phyloP scores from a whole-genome alignment of 2,113 vertebrate species.

The Toxostoma redivivum region DNA sequence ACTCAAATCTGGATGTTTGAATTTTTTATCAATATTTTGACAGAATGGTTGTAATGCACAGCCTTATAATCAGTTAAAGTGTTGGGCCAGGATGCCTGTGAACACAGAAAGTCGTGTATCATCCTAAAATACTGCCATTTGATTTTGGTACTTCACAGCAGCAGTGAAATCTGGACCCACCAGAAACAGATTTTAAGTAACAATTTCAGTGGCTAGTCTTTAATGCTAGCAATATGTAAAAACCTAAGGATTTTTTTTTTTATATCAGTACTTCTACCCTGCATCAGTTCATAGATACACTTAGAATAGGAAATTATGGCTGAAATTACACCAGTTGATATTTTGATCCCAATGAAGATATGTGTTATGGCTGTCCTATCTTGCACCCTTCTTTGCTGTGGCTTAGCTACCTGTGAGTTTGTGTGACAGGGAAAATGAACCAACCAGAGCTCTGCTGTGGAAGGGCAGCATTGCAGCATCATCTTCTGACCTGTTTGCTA shows the following conservation, averaged over 20 bases:
- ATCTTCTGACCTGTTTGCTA: neutral
- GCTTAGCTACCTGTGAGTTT: neutral
- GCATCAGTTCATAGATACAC: neutral
- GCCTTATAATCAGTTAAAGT: neutral
- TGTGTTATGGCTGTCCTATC: neutral
- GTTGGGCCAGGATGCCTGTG: neutral
- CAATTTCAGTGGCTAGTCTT: neutral
- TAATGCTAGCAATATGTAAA: neutral
- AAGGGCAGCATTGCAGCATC: neutral
- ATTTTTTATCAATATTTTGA: constrained; percentile 33
- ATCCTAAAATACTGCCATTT: neutral
- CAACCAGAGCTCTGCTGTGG: neutral
- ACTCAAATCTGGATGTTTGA: neutral
- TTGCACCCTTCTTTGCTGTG: neutral
- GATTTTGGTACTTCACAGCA: neutral
- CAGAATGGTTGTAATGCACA: neutral
- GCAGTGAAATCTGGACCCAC: neutral
- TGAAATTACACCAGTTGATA: neutral
- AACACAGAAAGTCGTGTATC: neutral
- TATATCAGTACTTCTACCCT: neutral
- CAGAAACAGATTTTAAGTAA: neutral
- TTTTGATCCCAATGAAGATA: neutral
- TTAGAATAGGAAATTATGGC: neutral
- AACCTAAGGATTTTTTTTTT: neutral
- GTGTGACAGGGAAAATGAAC: neutral